These are phyloP conservation scores for Hydrotaea diabolus DNA, from an alignment of 2,888 invertebrate genomes.

Conservation along the genomic window DNA sequence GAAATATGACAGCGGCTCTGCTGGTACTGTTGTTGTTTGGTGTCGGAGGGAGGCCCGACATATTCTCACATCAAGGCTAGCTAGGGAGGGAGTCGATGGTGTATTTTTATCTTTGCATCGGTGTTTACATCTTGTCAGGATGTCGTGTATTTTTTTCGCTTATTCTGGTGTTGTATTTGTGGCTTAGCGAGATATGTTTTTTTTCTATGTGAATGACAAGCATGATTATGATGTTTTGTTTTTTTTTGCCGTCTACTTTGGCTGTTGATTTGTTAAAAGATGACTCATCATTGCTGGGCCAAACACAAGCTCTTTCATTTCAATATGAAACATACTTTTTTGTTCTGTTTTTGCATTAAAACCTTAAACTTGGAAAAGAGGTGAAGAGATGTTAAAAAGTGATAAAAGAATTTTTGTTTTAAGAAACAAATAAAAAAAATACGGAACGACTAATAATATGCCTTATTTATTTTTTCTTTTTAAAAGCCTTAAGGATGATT, in stretches of 20 bases:
- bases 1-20: neutral
- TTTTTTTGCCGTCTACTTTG: conserved; percentile 15
- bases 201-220: neutral
- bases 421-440: too few species aligned
- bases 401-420: neutral
- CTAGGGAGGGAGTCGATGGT: neutral
- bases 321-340: neutral
- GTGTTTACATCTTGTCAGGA: conserved; percentile 7
- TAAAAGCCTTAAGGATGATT: too few species aligned
- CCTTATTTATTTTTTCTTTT: too few species aligned
- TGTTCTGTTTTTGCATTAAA: neutral
- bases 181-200: neutral
- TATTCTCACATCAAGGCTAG: neutral
- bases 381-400: neutral
- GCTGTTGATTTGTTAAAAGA: neutral
- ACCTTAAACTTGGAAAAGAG: neutral
- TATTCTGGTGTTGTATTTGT: neutral
- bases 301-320: neutral
- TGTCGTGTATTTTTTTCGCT: neutral
- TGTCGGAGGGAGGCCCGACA: neutral
- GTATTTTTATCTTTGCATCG: neutral
- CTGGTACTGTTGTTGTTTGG: neutral
- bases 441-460: too few species aligned
- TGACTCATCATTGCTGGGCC: conserved; percentile 17
- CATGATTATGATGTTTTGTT: conserved; percentile 17